Evolutionary conservation across 2,888 invertebrate genomes (phyloP).

Genomic region (Creontiades dilutus): DNA sequence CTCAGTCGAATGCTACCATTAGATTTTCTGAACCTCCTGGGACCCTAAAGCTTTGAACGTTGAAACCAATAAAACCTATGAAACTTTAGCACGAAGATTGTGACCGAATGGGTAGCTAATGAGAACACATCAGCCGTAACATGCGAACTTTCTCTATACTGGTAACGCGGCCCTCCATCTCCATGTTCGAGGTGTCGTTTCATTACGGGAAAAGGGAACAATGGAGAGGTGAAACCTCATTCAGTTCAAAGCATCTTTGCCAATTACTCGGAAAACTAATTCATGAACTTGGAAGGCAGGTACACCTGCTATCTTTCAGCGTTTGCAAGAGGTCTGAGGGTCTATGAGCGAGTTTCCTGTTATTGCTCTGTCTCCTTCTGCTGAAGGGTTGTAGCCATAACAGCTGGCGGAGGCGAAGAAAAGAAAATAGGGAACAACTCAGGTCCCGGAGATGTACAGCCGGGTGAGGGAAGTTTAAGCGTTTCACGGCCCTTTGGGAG

Average conservation of each 20-base stretch:
- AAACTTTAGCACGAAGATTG: not conserved
- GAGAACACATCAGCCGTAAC: not conserved
- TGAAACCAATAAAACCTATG: not conserved
- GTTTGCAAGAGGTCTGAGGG: not conserved
- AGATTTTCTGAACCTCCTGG: too few species aligned
- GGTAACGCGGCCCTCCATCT: not conserved
- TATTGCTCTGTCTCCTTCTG: not conserved
- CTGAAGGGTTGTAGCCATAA: slow-evolving; percentile 15
- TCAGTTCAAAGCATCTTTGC: not conserved
- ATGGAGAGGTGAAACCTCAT: not conserved
- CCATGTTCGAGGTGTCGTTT: not conserved
- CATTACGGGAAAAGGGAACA: slow-evolving; percentile 15
- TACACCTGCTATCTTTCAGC: slow-evolving; percentile 2
- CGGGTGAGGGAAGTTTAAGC: not conserved
- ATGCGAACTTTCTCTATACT: not conserved
- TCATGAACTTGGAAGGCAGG: slow-evolving; percentile 35
- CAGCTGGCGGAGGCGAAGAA: not conserved
- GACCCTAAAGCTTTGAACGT: not conserved
- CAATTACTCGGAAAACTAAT: slow-evolving; percentile 29
- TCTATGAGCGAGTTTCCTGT: not conserved
- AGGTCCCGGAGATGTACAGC: slow-evolving; percentile 29
- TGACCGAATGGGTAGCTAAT: not conserved
- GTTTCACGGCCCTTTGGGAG: slow-evolving; percentile 12
- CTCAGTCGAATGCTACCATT: too few species aligned
- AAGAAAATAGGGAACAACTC: slow-evolving; percentile 1